phyloP scores from a whole-genome alignment of 2,888 invertebrate species.

The Calameuta filiformis region DNA sequence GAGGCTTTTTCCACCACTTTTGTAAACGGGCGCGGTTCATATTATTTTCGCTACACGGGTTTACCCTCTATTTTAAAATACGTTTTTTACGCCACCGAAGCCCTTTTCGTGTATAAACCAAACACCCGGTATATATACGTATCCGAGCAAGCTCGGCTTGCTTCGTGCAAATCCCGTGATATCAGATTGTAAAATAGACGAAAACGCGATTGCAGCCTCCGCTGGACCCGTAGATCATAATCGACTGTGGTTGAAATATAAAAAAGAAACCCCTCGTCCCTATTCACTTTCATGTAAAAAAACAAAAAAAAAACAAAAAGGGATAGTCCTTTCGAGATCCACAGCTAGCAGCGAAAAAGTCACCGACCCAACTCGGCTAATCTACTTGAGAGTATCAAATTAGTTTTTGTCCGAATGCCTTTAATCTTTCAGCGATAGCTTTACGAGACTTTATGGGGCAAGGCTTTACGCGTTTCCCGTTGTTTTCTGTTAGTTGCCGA shows the following conservation, averaged over 20 bases:
- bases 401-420: slow-evolving; percentile 7
- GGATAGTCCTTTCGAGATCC: slow-evolving; percentile 3
- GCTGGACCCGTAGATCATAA: neutral
- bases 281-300: neutral
- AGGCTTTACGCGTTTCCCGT: slow-evolving; percentile 30
- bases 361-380: neutral
- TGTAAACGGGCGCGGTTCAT: too few species aligned
- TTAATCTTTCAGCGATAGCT: slow-evolving; percentile 35
- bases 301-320: neutral
- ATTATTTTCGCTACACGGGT: too few species aligned
- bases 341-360: neutral
- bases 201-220: neutral
- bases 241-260: neutral
- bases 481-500: slow-evolving; percentile 10
- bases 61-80: neutral
- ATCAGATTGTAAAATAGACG: neutral
- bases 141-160: neutral
- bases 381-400: slow-evolving; percentile 9
- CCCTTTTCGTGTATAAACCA: neutral
- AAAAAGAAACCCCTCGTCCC: neutral
- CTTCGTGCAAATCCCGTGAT: neutral
- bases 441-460: slow-evolving; percentile 31
- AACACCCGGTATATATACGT: neutral
- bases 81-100: neutral
- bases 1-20: neutral